Base-by-base conservation (phyloP, 2,888 invertebrate species). In the Sphaerophoria taeniata region DNA sequence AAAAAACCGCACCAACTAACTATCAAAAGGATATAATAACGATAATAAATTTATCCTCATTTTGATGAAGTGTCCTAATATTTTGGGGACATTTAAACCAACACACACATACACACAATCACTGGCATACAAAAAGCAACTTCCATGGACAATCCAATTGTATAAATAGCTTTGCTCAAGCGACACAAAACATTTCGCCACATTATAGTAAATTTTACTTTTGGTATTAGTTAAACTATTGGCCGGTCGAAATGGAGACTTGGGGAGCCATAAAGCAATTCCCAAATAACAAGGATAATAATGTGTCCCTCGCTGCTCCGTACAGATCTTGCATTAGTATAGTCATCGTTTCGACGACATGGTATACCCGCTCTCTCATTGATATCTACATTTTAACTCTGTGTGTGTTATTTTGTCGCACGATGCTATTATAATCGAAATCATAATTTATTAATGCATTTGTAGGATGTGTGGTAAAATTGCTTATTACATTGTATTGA, bases 41-140 rank as follows among this genome's bases (percentile, higher is more conserved):
- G 60, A 81, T 85, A 81, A 81, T 85, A 85, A 85, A 85, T 85
- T 81, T 85, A 81, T 85, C 73, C 53, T 61, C 55, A 81, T 85
- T 85, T 81, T 85, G 85, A 85, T 85, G 85, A 76, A 85, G 85
- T 85, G 85, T 81, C 65, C 81, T 81, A 81, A 85, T 81, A 80
- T 79, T 80, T 84, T 56, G 60, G 75, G 71, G 75, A 70, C 55
- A 55, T 11, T 63, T 51, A 78, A 58, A 65, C 49, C 58, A 43
- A 39, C 12, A 60, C 71, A 56, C 45, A 53, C 73, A 53, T n/a
- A 67, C 11, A 36, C 34, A 16, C 33, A 36, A 9, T 43, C 9
- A 49, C 6, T 6, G 11, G 7, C 14, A n/a, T 14, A 49, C 47
- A 4, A 49, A 49, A 6, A 6, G 14, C 14, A 14, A 14, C 7